A percentile compares a stretch with the other conserved stretches of the same genome.
These are phyloP conservation scores for Gadopsis bispinosus DNA, from an alignment of 2,797 vertebrate genomes.

Conservation along the genomic window DNA sequence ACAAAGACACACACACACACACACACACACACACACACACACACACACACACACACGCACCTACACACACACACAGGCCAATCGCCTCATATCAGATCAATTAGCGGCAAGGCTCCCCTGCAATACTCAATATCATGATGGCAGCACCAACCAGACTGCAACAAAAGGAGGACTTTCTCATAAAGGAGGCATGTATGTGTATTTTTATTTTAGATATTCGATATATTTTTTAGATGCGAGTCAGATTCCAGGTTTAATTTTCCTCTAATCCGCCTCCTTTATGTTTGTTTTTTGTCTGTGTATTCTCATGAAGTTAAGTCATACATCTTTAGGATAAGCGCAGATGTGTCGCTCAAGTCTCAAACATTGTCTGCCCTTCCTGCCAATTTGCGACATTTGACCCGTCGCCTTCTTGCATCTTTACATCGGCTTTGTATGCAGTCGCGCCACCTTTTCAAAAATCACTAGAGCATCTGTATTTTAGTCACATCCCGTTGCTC, in stretches of 20 bases:
- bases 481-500: constrained; percentile 25
- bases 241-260: constrained; percentile 7
- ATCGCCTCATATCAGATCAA: constrained; percentile 72
- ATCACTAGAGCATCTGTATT: not conserved
- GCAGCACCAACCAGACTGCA: constrained; percentile 8
- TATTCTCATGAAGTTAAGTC: not conserved
- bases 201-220: no score
- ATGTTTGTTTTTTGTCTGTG: not conserved
- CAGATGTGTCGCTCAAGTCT: not conserved
- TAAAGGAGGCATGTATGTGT: not conserved
- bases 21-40: constrained; percentile 45
- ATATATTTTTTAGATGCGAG: not conserved
- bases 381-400: not conserved
- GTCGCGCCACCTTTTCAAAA: not conserved
- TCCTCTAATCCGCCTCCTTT: not conserved
- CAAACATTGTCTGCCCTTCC: not conserved
- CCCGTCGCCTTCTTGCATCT: not conserved
- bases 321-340: not conserved
- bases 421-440: not conserved
- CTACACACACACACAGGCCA: constrained; percentile 48
- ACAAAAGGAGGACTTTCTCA: not conserved
- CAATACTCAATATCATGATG: constrained; percentile 1
- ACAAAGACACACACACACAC: constrained; percentile 56
- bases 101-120: constrained; percentile 45
- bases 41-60: constrained; percentile 36